Evolutionary conservation across 2,888 invertebrate genomes (phyloP).

Genomic region (Cheilosia vernalis): DNA sequence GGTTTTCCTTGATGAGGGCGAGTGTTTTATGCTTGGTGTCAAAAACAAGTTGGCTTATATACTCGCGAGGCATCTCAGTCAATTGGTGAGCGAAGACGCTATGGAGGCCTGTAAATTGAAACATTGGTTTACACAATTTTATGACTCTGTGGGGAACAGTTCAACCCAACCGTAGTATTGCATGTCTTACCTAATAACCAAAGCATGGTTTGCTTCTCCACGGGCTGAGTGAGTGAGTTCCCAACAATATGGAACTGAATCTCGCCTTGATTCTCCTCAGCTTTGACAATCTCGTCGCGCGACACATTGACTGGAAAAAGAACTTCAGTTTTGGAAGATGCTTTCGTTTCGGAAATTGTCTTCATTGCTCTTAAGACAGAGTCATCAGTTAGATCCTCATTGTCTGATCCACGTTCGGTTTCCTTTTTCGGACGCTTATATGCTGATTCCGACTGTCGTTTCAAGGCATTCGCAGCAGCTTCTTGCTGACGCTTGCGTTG

Average conservation of each 20-base stretch:
- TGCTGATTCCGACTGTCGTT: constrained; percentile 77
- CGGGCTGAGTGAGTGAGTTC: constrained; percentile 92
- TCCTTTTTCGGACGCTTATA: constrained; percentile 68
- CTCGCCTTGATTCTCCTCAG: constrained; percentile 92
- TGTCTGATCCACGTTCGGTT: constrained; percentile 76
- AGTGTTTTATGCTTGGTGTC: constrained; percentile 94
- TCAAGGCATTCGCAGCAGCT: constrained; percentile 51
- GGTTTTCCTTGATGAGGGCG: constrained; percentile 92
- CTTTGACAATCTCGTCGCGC: constrained; percentile 93
- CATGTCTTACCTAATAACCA: constrained; percentile 85
- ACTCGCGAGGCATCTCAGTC: constrained; percentile 97
- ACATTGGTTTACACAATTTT: too few species aligned
- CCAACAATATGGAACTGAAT: constrained; percentile 96
- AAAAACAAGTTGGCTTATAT: constrained; percentile 95
- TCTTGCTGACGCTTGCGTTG: constrained; percentile 77
- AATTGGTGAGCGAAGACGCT: constrained; percentile 96
- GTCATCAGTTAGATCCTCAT: constrained; percentile 89
- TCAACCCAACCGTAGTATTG: too few species aligned
- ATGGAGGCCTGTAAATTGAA: constrained; percentile 86
- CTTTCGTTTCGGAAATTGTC: constrained; percentile 90
- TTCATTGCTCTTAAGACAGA: constrained; percentile 91
- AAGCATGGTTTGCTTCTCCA: constrained; percentile 93
- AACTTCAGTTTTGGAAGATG: constrained; percentile 81
- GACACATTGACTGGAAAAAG: constrained; percentile 91
- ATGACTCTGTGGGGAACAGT: too few species aligned